These are phyloP conservation scores for Ganaspis sp. DNA, from an alignment of 1,140 invertebrate genomes.

Conservation along the genomic window DNA sequence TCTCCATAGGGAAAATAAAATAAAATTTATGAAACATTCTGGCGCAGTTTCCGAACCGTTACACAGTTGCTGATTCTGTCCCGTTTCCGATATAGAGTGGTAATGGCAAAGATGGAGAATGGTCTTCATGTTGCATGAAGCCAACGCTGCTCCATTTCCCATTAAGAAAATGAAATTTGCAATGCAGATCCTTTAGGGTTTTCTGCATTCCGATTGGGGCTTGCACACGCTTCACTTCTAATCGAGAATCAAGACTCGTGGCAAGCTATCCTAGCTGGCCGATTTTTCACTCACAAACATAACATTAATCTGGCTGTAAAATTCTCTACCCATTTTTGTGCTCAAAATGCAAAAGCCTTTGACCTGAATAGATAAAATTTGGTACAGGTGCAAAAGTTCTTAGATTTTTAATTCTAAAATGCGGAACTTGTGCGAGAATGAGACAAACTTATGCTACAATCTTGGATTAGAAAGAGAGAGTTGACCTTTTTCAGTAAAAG, in stretches of 20 bases:
- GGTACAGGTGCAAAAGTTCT: no score
- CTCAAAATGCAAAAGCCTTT: no score
- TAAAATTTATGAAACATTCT: slow-evolving; percentile 22
- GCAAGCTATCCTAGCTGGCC: neutral
- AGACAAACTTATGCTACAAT: no score
- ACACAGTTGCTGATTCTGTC: neutral
- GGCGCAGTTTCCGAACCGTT: neutral
- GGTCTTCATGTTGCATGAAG: slow-evolving; percentile 24
- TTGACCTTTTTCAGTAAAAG: no score
- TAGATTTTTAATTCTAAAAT: no score
- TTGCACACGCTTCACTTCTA: neutral
- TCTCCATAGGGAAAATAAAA: neutral
- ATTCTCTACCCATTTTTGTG: no score
- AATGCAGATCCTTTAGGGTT: slow-evolving; percentile 41
- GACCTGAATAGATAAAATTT: no score
- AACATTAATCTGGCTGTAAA: no score
- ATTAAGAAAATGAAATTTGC: slow-evolving; percentile 56
- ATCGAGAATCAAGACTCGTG: slow-evolving; percentile 12
- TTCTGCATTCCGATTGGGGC: slow-evolving; percentile 35
- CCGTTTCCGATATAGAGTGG: neutral
- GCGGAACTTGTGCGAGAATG: no score
- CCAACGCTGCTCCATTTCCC: slow-evolving; percentile 32
- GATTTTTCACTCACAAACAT: neutral
- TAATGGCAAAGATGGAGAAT: slow-evolving; percentile 26
- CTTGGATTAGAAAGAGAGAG: no score